Base-by-base conservation (phyloP, 2,797 vertebrate genomes). In the Psittacula echo region DNA sequence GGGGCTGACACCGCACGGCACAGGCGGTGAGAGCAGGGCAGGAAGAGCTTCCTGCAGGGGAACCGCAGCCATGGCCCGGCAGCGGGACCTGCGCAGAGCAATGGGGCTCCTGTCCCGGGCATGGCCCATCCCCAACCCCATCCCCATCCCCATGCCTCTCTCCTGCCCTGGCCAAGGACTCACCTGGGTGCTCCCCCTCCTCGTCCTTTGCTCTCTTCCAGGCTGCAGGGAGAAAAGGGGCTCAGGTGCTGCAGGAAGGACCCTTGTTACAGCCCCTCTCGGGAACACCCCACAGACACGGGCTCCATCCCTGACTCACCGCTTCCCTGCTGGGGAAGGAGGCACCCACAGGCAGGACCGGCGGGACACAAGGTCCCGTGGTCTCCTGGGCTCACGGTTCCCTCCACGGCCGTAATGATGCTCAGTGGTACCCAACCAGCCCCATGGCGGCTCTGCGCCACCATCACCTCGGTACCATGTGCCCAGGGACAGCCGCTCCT, bases 1-100 rank as follows among this genome's bases (percentile, higher is more conserved):
- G 29, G 68, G n/a, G 7, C 13, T 2, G 11, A 65, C 61, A 4
- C 7, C 4, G 1, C 0, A 3, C 1, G 2, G 68, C 51, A 16
- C 4, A 3, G 34, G 39, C 1, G 1, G 54, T 14, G 3, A 19
- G 58, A 76, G 29, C 2, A 0, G 60, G 48, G 74, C 71, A 73
- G 88, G 90, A 87, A 89, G 34, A 4, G 1, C 79, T 87, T 93
- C 88, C 90, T 37, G 27, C 27, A 0, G 0, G 13, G 41, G 66
- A 73, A 7, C 22, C 5, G 5, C 18, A 1, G 44, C 50, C 11
- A 3, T 41, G 41, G 4, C 54, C 11, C 9, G 0, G 32, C 47
- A 53, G 22, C 1, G 70, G 11, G 13, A 27, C 64, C 45, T 24
- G 45, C 4, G 21, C 50, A 42, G 5, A 54, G 37, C 60, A 20